Percentiles rank a stretch among this genome's conserved stretches.
These are phyloP conservation scores for Paguma larvata DNA, from an alignment of 2,797 vertebrate genomes.

Conservation along the genomic window DNA sequence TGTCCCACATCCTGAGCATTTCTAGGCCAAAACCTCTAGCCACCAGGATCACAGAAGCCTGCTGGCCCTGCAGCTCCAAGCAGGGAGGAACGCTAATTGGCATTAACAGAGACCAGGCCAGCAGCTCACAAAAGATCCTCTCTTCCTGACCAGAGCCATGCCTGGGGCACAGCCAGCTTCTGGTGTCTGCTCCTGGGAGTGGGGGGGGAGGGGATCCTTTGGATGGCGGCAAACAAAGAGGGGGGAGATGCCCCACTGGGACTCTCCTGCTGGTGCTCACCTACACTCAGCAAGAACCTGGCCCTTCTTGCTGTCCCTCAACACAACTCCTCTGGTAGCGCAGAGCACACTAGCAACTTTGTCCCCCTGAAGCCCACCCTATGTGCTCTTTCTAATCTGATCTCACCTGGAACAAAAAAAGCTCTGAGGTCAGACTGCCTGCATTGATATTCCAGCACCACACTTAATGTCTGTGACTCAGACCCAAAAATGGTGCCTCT, in stretches of 20 bases:
- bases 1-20: constrained; percentile 77
- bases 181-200: constrained; percentile 56
- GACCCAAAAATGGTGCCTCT: background rate
- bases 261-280: constrained; percentile 11
- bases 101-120: constrained; percentile 83
- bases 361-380: constrained; percentile 34
- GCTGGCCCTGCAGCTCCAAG: constrained; percentile 72
- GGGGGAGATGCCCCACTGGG: background rate
- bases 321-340: background rate
- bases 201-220: background rate
- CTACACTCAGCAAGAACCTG: constrained; percentile 11
- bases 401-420: constrained; percentile 58
- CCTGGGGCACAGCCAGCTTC: constrained; percentile 80
- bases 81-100: constrained; percentile 79
- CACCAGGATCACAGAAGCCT: constrained; percentile 79
- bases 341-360: background rate
- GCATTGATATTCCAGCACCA: background rate
- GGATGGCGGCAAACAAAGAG: background rate
- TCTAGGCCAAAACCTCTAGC: constrained; percentile 81
- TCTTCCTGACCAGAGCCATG: constrained; percentile 78
- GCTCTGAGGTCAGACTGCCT: constrained; percentile 42
- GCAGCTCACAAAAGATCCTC: constrained; percentile 80
- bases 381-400: constrained; percentile 61
- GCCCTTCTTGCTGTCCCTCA: background rate
- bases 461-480: background rate